Evolutionary conservation across 2,797 vertebrate species (phyloP), one percentile per base, ranked within the genome.

Genomic region (Myripristis jacobus): DNA sequence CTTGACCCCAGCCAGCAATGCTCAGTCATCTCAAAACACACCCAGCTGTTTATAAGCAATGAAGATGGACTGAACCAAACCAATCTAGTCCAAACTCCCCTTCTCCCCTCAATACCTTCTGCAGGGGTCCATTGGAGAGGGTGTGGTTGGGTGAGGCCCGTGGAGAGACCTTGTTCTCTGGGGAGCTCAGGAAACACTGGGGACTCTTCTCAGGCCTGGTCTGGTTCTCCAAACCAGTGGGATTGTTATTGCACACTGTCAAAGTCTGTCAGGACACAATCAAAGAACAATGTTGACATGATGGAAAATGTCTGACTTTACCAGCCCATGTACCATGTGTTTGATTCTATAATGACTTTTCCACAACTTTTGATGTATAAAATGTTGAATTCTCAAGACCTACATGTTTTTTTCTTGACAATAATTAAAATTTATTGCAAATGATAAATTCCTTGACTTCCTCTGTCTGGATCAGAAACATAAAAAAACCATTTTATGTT

Each of bases 111-210:
- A 29, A 12, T 93, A 98, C 98, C 97, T 98, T 96, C 73, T 51
- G 94, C 65, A 94, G 82, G 0, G 94, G 92, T 63, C 96, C 96
- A 6, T 97, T 98, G 63, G 95, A 93, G 79, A 96, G 84, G 62
- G 91, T 80, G n/a, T 91, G 73, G 47, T 93, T 92, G 12, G 95
- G 95, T 2, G 91, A 93, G 1, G 81, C 90, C 77, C 89, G 91
- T 43, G 93, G 77, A 31, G 94, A 95, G 66, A 94, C 81, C 8
- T 85, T 76, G 47, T 80, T 89, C 60, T 92, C 94, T 63, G 94
- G 80, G 13, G 93, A 92, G 67, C 89, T 95, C 58, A 94, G 89
- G 78, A 97, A 97, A 86, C 95, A 86, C 75, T 95, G 96, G 15
- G 82, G 68, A 81, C 90, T 95, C 22, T 92, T 79, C 19, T 94